Conservation (phyloP, 2,113 vertebrate species). For the Excalfactoria chinensis region DNA sequence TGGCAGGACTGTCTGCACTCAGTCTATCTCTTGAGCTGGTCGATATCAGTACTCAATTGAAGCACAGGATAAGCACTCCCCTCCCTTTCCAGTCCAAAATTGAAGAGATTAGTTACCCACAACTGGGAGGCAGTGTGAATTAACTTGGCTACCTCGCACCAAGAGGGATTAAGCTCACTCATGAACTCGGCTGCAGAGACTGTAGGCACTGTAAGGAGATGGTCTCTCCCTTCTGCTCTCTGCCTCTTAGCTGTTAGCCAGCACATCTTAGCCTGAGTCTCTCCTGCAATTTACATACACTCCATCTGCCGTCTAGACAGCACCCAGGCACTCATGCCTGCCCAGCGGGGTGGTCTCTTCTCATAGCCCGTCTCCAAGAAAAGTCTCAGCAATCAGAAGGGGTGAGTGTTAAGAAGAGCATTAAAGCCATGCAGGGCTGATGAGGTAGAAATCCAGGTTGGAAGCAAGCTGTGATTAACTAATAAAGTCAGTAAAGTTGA, state of each 20-base stretch:
- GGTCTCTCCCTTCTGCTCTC: not conserved
- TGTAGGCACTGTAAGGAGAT: not conserved
- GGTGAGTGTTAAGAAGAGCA: not conserved
- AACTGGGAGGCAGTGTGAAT: not conserved
- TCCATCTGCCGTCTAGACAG: slow-evolving; percentile 16
- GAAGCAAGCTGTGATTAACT: not conserved
- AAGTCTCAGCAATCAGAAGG: not conserved
- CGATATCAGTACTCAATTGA: rapidly evolving
- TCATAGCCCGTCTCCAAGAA: not conserved
- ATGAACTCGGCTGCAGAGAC: not conserved
- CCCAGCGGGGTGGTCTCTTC: slow-evolving; percentile 1
- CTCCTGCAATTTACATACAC: not conserved
- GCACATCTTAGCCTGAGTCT: not conserved
- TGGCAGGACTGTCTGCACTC: not conserved
- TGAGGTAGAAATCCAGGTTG: not conserved
- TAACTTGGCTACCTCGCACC: not conserved
- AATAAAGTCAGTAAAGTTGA: not conserved
- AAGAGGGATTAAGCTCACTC: not conserved
- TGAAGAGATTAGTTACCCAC: not conserved
- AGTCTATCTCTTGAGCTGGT: not conserved
- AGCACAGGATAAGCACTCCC: not conserved
- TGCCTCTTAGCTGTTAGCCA: not conserved
- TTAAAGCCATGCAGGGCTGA: not conserved
- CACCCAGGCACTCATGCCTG: slow-evolving; percentile 9
- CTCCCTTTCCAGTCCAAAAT: not conserved